A percentile compares a stretch with the other conserved stretches of the same genome.
phyloP scores from a whole-genome alignment of 2,113 vertebrate species.

The Phalacrocorax pelagicus region DNA sequence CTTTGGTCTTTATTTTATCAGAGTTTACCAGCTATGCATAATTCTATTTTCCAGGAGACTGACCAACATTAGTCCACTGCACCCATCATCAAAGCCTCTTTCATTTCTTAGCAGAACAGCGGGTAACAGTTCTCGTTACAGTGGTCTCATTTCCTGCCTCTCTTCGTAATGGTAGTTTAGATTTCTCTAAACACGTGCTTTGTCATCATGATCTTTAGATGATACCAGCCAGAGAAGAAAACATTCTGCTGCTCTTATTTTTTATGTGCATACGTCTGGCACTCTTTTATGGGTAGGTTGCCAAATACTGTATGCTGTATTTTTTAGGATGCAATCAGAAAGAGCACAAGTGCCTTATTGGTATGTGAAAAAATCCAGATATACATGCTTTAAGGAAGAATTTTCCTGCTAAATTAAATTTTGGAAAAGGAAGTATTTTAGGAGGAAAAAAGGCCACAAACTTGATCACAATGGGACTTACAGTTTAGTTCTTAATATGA shows the following conservation, averaged over 20 bases:
- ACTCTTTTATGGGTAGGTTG: neutral
- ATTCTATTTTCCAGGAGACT: constrained; percentile 62
- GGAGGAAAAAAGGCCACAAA: neutral
- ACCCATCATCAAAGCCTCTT: neutral
- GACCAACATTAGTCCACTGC: neutral
- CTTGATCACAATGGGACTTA: neutral
- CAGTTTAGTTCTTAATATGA: neutral
- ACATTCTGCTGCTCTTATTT: neutral
- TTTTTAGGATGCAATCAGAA: neutral
- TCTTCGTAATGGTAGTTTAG: neutral
- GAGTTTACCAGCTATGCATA: constrained; percentile 53
- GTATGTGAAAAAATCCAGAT: neutral
- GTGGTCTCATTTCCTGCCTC: constrained; percentile 34
- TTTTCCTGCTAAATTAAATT: neutral
- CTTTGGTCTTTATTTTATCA: constrained; percentile 50
- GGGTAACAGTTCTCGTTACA: neutral
- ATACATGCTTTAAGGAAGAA: neutral
- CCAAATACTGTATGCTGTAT: neutral
- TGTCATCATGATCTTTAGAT: neutral
- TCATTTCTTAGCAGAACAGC: neutral
- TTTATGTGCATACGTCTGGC: neutral
- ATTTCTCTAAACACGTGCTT: neutral
- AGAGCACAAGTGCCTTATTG: neutral
- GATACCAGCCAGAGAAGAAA: neutral
- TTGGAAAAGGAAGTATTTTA: neutral